These are phyloP conservation scores for Solenopsis fugax DNA, from an alignment of 1,140 invertebrate genomes.

Conservation along the genomic window DNA sequence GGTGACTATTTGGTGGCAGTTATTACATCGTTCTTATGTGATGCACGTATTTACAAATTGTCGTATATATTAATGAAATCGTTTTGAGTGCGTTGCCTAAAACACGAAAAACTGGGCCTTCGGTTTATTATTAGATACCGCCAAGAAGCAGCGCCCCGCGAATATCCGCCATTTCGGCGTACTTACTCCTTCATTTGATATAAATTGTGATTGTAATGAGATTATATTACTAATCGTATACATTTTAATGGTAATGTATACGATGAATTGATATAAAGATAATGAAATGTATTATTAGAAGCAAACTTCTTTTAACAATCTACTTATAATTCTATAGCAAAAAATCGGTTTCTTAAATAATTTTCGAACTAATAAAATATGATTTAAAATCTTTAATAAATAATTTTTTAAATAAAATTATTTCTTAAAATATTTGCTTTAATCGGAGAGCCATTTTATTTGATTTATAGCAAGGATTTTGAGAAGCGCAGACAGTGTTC, in stretches of 20 bases:
- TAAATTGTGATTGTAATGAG: slow-evolving; percentile 53
- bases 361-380: not conserved
- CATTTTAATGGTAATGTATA: slow-evolving; percentile 34
- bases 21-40: not conserved
- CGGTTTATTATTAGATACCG: slow-evolving; percentile 67
- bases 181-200: not conserved
- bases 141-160: not conserved
- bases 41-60: slow-evolving; percentile 32
- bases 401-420: not conserved
- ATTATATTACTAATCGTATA: slow-evolving; percentile 49
- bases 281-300: slow-evolving; percentile 37
- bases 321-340: slow-evolving; percentile 17
- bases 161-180: slow-evolving; percentile 24
- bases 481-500: not conserved
- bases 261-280: slow-evolving; percentile 52
- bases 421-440: not conserved
- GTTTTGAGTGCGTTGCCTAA: not conserved
- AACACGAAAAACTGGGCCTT: slow-evolving; percentile 40
- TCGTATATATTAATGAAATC: slow-evolving; percentile 34
- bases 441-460: not conserved
- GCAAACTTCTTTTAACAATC: slow-evolving; percentile 58
- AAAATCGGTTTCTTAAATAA: slow-evolving; percentile 28
- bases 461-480: slow-evolving; percentile 28
- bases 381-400: not conserved
- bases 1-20: not conserved